Base-by-base conservation (phyloP, 2,888 invertebrate species). In the Cryptocephalus moraei region DNA sequence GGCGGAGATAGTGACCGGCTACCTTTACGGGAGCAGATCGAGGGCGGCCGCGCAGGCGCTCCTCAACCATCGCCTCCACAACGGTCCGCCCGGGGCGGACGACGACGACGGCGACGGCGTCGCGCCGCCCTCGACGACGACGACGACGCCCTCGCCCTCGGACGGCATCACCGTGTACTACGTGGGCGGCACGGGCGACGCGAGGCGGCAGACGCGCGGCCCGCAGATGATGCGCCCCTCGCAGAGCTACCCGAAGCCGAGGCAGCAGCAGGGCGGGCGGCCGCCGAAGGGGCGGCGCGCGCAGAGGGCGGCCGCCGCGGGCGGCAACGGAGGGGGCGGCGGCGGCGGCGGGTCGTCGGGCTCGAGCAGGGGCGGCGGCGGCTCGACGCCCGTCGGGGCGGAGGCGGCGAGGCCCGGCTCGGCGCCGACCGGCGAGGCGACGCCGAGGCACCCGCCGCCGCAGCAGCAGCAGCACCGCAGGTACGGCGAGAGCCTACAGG, bases 1-100 rank as follows among this genome's bases (percentile, higher is more conserved):
- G 54, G 74, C 76, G 1, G 75, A 77, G 59, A 72, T 74, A 2
- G 77, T 78, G 8, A 74, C 77, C 1, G 77, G 77, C 52, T 78
- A 73, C 60, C 62, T 78, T 9, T 77, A 77, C 58, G 75, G 78
- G 1, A 74, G 72, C 32, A 63, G 77, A 44, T 75, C 73, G 51
- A 70, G 76, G 38, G 73, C 73, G 6, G 74, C 74, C 1, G 72
- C 76, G 13, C 72, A 77, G 57, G 76, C 73, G 32, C 57, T 75
- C 13, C 59, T 75, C 13, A 64, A 71, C 55, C 61, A 61, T 41
- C 11, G 58, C 40, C 57, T 55, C 39, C 58, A 60, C 56, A 72
- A 72, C 41, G 64, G 65, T 45, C 63, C 51, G 31, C 54, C 59
- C 43, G 60, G 57, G 46, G 58, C 59, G 12, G 57, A 58, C 32